Evolutionary conservation across 35 echinoderm and acorn worm genomes (phyloP).

Genomic region (Apostichopus parvimensis): DNA sequence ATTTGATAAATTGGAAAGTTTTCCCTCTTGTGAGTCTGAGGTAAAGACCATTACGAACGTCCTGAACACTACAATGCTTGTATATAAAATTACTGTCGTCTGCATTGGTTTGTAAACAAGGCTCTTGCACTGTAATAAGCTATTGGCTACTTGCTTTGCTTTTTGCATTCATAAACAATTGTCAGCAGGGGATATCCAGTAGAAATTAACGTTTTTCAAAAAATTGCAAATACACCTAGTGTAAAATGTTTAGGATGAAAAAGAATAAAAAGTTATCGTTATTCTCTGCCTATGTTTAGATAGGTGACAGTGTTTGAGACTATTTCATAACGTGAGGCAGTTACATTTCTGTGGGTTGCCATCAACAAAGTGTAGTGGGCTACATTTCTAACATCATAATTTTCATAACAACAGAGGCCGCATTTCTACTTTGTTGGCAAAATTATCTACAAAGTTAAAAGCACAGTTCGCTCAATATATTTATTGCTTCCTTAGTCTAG

Average conservation of each 20-base stretch:
- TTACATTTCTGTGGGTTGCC: neutral
- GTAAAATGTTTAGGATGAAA: too few relatives aligned
- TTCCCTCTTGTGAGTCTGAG: neutral
- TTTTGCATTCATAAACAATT: too few relatives aligned
- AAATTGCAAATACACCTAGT: too few relatives aligned
- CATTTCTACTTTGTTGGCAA: neutral
- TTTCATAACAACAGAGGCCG: neutral
- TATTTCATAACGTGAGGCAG: too few relatives aligned
- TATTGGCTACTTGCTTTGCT: too few relatives aligned
- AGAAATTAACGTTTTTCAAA: too few relatives aligned
- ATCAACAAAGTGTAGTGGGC: neutral
- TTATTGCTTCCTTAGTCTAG: neutral
- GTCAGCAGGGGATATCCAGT: too few relatives aligned
- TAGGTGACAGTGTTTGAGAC: too few relatives aligned
- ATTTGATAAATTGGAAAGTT: neutral
- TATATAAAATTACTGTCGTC: neutral
- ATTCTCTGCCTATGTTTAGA: too few relatives aligned
- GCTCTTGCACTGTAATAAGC: neutral
- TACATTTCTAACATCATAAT: neutral
- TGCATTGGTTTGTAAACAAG: conserved; percentile 22
- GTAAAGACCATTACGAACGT: neutral
- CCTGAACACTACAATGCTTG: neutral
- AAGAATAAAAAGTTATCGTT: too few relatives aligned
- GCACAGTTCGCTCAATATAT: neutral
- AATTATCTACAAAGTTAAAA: neutral